These are phyloP conservation scores for Ophonus ardosiacus DNA, from an alignment of 2,888 invertebrate genomes.

Conservation along the genomic window DNA sequence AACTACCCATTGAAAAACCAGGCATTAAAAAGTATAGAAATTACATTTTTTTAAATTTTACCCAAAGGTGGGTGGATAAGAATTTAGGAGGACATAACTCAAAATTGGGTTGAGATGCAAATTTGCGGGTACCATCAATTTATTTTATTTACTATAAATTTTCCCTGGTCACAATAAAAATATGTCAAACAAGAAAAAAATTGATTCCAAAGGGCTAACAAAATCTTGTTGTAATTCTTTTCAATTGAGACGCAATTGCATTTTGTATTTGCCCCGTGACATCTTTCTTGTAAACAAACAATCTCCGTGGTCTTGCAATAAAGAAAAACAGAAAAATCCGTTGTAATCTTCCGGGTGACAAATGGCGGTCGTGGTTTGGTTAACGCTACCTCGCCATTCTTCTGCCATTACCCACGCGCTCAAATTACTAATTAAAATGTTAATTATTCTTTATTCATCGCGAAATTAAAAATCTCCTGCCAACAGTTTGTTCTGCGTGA, in stretches of 20 bases:
- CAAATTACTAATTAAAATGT: slow-evolving; percentile 59
- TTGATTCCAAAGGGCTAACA: no score
- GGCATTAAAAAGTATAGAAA: no score
- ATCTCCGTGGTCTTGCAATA: not conserved
- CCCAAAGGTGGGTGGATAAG: no score
- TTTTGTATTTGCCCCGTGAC: not conserved
- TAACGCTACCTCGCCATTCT: not conserved
- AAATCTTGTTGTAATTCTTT: no score
- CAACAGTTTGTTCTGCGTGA: slow-evolving; percentile 58
- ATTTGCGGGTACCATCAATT: no score
- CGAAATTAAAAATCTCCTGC: slow-evolving; percentile 59
- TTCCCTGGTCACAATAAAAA: not conserved
- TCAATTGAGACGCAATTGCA: no score
- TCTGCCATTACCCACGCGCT: not conserved
- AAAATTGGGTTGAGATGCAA: no score
- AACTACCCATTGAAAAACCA: no score
- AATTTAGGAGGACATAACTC: no score
- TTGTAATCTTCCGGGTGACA: not conserved
- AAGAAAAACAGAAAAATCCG: not conserved
- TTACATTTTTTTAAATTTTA: no score
- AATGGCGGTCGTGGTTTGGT: not conserved
- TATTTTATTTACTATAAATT: not conserved
- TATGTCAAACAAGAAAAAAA: not conserved
- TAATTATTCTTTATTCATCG: slow-evolving; percentile 60
- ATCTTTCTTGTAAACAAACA: not conserved